Percentiles rank a stretch among this genome's conserved stretches.
phyloP scores from a whole-genome alignment of 2,797 vertebrate genomes.

The Mormyrus hasselquistii region DNA sequence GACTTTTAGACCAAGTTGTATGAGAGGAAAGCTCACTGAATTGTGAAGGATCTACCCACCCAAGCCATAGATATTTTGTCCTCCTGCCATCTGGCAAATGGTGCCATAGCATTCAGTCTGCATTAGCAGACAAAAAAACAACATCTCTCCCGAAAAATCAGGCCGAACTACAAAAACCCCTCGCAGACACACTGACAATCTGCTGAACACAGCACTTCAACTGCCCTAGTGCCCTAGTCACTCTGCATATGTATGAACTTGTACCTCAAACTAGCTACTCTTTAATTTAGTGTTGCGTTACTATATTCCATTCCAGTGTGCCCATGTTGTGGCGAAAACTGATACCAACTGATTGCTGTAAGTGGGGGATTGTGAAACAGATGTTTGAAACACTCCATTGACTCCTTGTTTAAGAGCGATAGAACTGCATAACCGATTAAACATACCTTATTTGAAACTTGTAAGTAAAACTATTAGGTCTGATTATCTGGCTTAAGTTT shows the following conservation, averaged over 20 bases:
- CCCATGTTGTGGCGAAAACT: background rate
- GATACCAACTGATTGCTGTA: background rate
- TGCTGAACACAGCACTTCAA: background rate
- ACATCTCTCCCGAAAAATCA: background rate
- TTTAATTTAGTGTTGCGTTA: background rate
- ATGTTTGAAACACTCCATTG: background rate
- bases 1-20: background rate
- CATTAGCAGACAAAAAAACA: background rate
- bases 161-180: background rate
- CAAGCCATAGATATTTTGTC: background rate
- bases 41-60: background rate
- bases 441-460: background rate
- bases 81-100: background rate
- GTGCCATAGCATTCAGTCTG: background rate
- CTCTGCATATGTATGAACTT: background rate
- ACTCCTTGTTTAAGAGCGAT: background rate
- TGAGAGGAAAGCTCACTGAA: background rate
- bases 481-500: background rate
- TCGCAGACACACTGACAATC: background rate
- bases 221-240: background rate
- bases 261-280: background rate
- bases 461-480: background rate
- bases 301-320: background rate
- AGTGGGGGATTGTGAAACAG: background rate
- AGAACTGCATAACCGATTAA: background rate